These are phyloP conservation scores for Danaus plexippus DNA, from an alignment of 1,140 invertebrate species.

Conservation along the genomic window DNA sequence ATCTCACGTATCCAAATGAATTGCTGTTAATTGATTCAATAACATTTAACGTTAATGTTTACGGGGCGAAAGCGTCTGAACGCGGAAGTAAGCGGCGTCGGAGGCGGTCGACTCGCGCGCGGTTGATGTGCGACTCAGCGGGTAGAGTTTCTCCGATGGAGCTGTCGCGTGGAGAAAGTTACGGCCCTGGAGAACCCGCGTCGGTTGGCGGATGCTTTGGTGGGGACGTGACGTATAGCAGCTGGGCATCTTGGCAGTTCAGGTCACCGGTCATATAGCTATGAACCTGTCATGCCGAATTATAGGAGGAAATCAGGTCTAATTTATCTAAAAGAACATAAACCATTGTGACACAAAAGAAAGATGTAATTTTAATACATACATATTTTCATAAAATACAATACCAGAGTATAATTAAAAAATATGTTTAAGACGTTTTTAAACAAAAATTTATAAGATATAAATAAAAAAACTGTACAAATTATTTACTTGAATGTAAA, in stretches of 20 bases:
- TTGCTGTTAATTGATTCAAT: background rate
- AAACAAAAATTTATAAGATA: no score
- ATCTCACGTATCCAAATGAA: conserved; percentile 26
- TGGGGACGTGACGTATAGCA: conserved; percentile 56
- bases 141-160: conserved; percentile 48
- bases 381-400: background rate
- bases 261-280: background rate
- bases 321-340: no score
- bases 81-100: conserved; percentile 44
- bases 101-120: conserved; percentile 52
- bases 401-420: no score
- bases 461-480: no score
- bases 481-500: no score
- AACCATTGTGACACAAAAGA: background rate
- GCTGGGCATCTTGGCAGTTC: conserved; percentile 37
- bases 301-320: no score
- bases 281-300: background rate
- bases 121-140: conserved; percentile 47
- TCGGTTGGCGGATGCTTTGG: conserved; percentile 39
- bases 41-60: conserved; percentile 57
- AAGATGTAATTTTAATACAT: background rate
- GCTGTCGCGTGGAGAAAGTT: conserved; percentile 70
- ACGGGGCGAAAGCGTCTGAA: conserved; percentile 56
- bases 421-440: no score
- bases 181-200: conserved; percentile 57